phyloP scores from a whole-genome alignment of 2,888 invertebrate genomes.

The Druceiella hillmani region DNA sequence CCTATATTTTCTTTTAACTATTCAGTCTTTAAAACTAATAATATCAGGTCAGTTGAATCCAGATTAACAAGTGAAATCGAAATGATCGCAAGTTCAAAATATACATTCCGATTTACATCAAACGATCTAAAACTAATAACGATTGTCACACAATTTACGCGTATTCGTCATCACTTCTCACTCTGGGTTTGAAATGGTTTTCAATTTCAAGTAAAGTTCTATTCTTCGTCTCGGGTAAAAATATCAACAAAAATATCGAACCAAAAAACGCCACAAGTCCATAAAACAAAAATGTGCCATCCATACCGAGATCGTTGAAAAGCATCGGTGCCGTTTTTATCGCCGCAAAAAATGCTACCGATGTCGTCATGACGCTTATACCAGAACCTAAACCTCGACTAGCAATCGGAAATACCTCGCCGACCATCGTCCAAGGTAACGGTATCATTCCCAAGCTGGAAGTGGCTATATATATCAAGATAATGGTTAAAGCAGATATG shows the following conservation, averaged over 20 bases:
- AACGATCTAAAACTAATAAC: no score
- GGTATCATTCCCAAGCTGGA: constrained; percentile 58
- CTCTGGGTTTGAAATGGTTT: constrained; percentile 46
- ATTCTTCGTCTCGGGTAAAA: constrained; percentile 63
- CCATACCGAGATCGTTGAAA: constrained; percentile 50
- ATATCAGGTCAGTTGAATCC: no score
- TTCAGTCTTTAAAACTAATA: no score
- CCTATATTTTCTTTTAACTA: no score
- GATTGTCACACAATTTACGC: no score
- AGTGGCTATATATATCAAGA: constrained; percentile 54
- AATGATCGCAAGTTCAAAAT: no score
- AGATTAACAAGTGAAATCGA: no score
- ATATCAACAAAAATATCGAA: constrained; percentile 53
- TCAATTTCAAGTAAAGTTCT: constrained; percentile 64
- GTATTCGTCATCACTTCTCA: no score
- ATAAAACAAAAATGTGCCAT: constrained; percentile 59
- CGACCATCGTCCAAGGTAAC: constrained; percentile 70
- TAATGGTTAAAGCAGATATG: constrained; percentile 43
- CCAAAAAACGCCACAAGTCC: constrained; percentile 56
- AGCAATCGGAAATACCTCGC: constrained; percentile 63
- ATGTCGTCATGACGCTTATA: constrained; percentile 59
- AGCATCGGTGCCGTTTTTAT: constrained; percentile 62
- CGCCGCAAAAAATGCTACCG: constrained; percentile 60
- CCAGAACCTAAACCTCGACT: constrained; percentile 65
- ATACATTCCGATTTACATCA: no score